Percentiles rank a stretch among this genome's conserved stretches.
Conservation (phyloP, 2,113 vertebrate genomes). For the Redunca redunca region DNA sequence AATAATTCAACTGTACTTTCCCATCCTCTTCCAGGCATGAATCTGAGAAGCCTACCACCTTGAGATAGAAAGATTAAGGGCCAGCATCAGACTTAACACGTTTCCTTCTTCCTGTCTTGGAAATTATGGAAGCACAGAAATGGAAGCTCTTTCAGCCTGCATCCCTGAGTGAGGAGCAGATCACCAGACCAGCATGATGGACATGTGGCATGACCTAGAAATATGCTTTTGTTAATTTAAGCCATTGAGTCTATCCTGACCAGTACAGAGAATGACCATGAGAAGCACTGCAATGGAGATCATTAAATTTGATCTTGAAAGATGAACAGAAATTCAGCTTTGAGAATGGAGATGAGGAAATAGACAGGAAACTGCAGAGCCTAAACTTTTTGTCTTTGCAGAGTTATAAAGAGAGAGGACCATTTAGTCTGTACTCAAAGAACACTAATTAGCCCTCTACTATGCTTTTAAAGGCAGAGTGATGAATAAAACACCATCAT, state of each 20-base stretch:
- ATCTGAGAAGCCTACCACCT: background rate
- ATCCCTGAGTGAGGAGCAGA: background rate
- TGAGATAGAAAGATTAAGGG: background rate
- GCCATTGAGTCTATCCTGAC: background rate
- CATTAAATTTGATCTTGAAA: background rate
- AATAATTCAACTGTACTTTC: background rate
- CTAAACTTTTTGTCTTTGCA: background rate
- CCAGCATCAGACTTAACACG: background rate
- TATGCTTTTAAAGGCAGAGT: background rate
- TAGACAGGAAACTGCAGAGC: background rate
- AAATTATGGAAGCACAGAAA: background rate
- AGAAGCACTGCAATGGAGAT: background rate
- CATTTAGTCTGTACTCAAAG: background rate
- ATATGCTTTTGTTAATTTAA: background rate
- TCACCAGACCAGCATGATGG: background rate
- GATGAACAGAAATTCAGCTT: background rate
- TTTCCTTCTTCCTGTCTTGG: background rate
- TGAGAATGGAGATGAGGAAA: background rate
- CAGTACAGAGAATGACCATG: background rate
- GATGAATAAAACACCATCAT: background rate
- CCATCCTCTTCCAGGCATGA: background rate
- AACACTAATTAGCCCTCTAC: background rate
- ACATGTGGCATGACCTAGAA: background rate
- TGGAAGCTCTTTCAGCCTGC: background rate
- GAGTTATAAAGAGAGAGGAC: background rate